Conservation (phyloP, 2,113 vertebrate genomes). For the Coryphaenoides rupestris region DNA sequence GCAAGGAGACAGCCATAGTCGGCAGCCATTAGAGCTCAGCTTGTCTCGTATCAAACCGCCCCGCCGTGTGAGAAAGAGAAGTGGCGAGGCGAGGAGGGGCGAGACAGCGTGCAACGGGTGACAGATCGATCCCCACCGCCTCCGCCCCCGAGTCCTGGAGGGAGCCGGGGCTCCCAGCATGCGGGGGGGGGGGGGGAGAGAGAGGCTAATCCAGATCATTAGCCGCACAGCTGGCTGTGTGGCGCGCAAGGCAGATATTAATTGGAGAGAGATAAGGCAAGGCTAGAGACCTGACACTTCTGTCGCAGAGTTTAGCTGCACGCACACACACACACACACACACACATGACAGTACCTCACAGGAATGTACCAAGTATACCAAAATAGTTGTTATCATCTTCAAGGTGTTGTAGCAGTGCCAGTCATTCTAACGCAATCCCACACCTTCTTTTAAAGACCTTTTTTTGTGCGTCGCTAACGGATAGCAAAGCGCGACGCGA, state of each 20-base stretch:
- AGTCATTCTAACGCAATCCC: too few species aligned
- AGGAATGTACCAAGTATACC: too few species aligned
- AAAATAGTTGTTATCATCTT: too few species aligned
- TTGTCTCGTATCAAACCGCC: conserved; percentile 41
- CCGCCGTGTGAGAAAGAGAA: conserved; percentile 27
- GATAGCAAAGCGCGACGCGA: too few species aligned
- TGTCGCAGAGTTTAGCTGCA: conserved; percentile 40
- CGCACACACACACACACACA: conserved; percentile 13
- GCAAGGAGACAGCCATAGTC: conserved; percentile 33
- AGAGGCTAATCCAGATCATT: conserved; percentile 70
- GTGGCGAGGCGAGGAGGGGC: conserved; percentile 6
- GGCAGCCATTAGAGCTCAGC: conserved; percentile 53
- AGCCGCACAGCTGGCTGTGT: conserved; percentile 60
- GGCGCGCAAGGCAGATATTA: conserved; percentile 68
- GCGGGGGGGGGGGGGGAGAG: conserved; percentile 56
- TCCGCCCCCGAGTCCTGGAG: conserved; percentile 41
- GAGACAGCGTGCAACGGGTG: conserved; percentile 31
- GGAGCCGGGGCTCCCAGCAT: conserved; percentile 59
- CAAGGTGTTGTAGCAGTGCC: too few species aligned
- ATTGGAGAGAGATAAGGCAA: conserved; percentile 75
- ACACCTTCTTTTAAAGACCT: too few species aligned
- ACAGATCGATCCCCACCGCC: conserved; percentile 41
- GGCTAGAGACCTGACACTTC: conserved; percentile 51
- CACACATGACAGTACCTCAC: not conserved
- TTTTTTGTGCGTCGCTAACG: too few species aligned